A percentile compares a stretch with the other conserved stretches of the same genome.
Evolutionary conservation across 2,797 vertebrate species (phyloP).

Genomic region (Salarias fasciatus): DNA sequence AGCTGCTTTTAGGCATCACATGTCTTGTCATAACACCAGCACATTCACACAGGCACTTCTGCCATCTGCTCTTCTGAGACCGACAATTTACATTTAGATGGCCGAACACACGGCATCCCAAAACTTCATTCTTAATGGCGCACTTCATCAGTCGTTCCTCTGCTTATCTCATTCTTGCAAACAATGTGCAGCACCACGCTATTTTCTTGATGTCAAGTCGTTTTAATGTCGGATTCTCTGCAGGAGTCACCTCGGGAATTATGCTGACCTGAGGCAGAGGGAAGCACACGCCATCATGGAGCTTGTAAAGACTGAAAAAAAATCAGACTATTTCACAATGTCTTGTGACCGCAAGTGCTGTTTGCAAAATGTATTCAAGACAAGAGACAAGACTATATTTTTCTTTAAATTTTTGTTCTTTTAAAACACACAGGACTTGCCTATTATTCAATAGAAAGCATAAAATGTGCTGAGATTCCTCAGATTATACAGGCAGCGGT

Average conservation of each 20-base stretch:
- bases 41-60: conserved; percentile 1
- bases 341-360: conserved; percentile 10
- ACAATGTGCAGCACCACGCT: conserved; percentile 9
- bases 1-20: conserved; percentile 18
- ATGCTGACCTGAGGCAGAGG: conserved; percentile 27
- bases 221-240: conserved; percentile 22
- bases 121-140: conserved; percentile 25
- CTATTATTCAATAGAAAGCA: no score
- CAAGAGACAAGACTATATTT: no score
- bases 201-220: conserved; percentile 34
- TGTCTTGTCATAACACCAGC: neutral
- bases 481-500: no score
- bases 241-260: conserved; percentile 31
- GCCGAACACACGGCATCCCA: neutral
- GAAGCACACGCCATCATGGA: conserved; percentile 15
- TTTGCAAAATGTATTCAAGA: neutral
- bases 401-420: no score
- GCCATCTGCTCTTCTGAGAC: neutral
- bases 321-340: conserved; percentile 5
- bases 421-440: no score
- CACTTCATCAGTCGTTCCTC: conserved; percentile 5
- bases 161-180: neutral
- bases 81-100: neutral
- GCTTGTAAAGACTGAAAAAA: conserved; percentile 37
- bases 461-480: no score